Evolutionary conservation across 2,888 invertebrate species (phyloP), one percentile per base, ranked within the genome.

Genomic region (Polydrusus cervinus): DNA sequence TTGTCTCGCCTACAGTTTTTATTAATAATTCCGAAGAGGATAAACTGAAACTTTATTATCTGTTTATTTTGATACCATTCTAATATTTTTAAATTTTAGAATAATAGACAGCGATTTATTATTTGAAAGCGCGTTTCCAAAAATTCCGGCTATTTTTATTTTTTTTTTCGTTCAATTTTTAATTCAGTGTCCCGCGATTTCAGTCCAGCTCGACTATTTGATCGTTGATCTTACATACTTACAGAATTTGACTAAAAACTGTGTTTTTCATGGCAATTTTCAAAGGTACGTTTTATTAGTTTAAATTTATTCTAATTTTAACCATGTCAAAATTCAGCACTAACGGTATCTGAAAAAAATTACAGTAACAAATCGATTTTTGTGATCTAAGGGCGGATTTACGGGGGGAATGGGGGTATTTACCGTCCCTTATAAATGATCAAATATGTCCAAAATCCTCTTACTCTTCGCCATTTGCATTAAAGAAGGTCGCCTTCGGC

Each of bases 131-230:
- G 51, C 11, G 51, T 20, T 51, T 51, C 51, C 51, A 51, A 51
- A 51, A 51, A 51, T 3, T 45, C n/a, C 51, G n/a, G 53, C 53
- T 53, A 53, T 53, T 53, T 53, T 53, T 53, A 47, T 47, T 9
- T 6, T 47, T 16, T 45, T 47, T 14, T 7, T n/a, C 7, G 47
- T 14, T 47, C n/a, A 0, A 16, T 47, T n/a, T 47, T 47, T 16
- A 16, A n/a, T 47, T 2, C 43, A 5, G 47, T 43, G 43, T 47
- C 47, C 16, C 16, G 16, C 13, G 45, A n/a, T 47, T 47, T 47
- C 16, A 16, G 47, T 47, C 16, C 1, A 8, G 47, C n/a, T 3
- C 47, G 16, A n/a, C 16, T 16, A 8, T 16, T 47, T 47, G 8
- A n/a, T n/a, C n/a, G n/a, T n/a, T n/a, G n/a, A n/a, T n/a, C n/a